Conservation (phyloP, 2,113 vertebrate species). For the Mystacornis crossleyi region DNA sequence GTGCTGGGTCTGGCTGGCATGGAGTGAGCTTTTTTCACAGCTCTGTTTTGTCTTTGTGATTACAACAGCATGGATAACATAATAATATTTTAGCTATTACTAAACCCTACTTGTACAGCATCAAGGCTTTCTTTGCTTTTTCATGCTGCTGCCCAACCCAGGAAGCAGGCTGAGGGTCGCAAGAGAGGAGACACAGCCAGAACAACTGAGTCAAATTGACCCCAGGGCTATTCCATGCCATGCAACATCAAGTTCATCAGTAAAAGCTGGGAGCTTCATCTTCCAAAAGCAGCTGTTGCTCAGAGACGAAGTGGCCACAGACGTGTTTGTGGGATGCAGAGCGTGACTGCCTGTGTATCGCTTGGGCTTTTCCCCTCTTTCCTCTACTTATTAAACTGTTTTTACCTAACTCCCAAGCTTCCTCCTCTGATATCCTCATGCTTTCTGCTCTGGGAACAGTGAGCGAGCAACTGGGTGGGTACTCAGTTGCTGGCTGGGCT, state of each 20-base stretch:
- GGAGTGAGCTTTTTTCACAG: background rate
- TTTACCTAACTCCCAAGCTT: background rate
- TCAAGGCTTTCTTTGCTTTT: background rate
- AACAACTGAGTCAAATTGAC: background rate
- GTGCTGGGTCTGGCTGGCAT: background rate
- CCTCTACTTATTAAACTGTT: background rate
- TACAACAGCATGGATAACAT: background rate
- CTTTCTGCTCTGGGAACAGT: background rate
- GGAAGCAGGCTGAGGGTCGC: background rate
- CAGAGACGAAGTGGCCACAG: rapidly evolving
- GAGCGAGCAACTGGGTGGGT: background rate
- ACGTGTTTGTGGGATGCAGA: background rate
- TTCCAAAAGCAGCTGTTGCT: background rate
- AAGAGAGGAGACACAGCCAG: background rate
- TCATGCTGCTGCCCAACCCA: background rate
- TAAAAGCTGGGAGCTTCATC: background rate
- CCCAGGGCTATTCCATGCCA: background rate
- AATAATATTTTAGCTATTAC: background rate
- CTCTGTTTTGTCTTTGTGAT: background rate
- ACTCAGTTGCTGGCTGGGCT: background rate
- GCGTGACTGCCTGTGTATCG: background rate
- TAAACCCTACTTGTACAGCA: background rate
- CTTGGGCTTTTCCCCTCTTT: background rate
- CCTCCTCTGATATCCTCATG: background rate
- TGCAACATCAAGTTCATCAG: background rate